These are phyloP conservation scores for Clistopyga incitator DNA, from an alignment of 2,888 invertebrate species.

Conservation along the genomic window DNA sequence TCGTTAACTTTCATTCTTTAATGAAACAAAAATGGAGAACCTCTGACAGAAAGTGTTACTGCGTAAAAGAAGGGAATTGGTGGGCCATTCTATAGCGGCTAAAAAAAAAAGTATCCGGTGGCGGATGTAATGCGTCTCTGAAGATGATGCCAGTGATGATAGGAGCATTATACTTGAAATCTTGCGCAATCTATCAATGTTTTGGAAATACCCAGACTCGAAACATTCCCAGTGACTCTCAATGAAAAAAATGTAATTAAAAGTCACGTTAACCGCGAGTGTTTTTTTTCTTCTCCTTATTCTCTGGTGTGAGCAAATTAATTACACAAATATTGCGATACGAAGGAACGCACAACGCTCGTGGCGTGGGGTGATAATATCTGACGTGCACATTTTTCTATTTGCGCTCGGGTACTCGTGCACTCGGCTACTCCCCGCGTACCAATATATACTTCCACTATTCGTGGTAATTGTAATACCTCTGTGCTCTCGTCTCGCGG, in stretches of 20 bases:
- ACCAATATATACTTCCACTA: constrained; percentile 10
- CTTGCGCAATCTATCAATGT: constrained; percentile 5
- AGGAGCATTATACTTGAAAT: not conserved
- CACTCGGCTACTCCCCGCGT: not conserved
- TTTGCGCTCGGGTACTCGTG: not conserved
- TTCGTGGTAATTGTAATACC: constrained; percentile 14
- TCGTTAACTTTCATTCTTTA: too few species aligned
- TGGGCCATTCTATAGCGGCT: not conserved
- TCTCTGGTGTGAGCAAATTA: too few species aligned
- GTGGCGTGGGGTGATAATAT: constrained; percentile 1
- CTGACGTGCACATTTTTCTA: not conserved
- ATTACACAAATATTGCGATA: not conserved
- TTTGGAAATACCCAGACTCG: not conserved
- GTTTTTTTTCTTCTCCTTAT: too few species aligned
- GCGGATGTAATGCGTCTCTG: constrained; percentile 5
- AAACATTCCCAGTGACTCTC: not conserved
- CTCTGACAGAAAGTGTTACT: constrained; percentile 33
- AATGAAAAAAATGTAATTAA: not conserved
- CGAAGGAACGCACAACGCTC: not conserved
- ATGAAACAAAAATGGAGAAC: constrained; percentile 12
- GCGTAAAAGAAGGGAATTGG: constrained; percentile 20
- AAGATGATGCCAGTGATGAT: constrained; percentile 8
- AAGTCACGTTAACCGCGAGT: not conserved
- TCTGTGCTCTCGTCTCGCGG: constrained; percentile 12
- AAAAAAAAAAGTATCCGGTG: constrained; percentile 5